Evolutionary conservation across 2,888 invertebrate genomes (phyloP), one percentile per base, ranked within the genome.

Genomic region (Pseudolycoriella hygida): DNA sequence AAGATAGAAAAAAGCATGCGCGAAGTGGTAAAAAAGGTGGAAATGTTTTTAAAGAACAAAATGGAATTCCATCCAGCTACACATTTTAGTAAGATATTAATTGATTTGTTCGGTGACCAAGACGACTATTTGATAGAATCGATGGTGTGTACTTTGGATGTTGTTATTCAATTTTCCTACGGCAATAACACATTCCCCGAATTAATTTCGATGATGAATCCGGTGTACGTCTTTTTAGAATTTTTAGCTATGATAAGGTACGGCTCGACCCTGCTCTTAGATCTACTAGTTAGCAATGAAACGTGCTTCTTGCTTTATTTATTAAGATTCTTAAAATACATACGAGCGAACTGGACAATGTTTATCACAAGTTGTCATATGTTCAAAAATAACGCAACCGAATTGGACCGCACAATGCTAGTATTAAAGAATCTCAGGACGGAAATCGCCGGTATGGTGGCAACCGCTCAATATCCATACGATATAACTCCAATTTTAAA

Each of bases 91-190:
- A 87, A 88, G 65, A 84, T 89, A 72, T 72, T 90, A 43, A 83
- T 89, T 47, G 84, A 85, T 60, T 67, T 90, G 47, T 89, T 90
- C 57, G 82, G 83, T 54, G 88, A 90, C 63, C 89, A 90, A 61
- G 89, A 90, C 58, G 90, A 90, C 63, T 86, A 85, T 56, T 67
- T 90, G 53, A 84, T 90, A 47, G 90, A 90, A 67, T 82, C 87
- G 3, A 88, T 90, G 88, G 84, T 90, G 6, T 89, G 89, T 60
- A 85, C 86, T 32, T 64, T 90, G 42, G 89, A 90, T 61, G 87
- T 89, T 40, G 86, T 84, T 1, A 80, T 83, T 18, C 88, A 87
- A 37, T 78, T 89, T 46, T 83, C 83, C 19, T 83, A 84, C 58
- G 32, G 45, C 3, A 31, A 40, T 43, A 83, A 84, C 56, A 80